A percentile compares a stretch with the other conserved stretches of the same genome.
These are phyloP conservation scores for Polymixis lichenea DNA, from an alignment of 2,888 invertebrate genomes.

Conservation along the genomic window DNA sequence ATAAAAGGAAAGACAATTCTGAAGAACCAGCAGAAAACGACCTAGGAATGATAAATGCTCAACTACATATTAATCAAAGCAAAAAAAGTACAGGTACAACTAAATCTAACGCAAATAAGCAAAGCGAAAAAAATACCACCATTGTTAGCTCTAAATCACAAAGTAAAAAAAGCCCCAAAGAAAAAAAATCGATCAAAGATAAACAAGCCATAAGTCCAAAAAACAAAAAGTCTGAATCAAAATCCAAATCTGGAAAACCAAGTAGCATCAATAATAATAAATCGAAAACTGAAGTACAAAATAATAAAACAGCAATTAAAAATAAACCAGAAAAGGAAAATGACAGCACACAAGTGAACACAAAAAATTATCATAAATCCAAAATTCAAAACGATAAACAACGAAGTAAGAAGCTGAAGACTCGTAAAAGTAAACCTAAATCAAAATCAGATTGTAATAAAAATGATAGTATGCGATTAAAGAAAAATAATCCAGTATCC, in stretches of 20 bases:
- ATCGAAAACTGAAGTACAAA: conserved; percentile 18
- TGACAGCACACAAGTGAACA: neutral
- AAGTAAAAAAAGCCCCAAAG: conserved; percentile 28
- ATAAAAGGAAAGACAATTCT: conserved; percentile 31
- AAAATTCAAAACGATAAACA: conserved; percentile 24
- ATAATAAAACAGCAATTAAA: conserved; percentile 30
- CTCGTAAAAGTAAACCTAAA: conserved; percentile 36
- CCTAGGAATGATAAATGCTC: conserved; percentile 16
- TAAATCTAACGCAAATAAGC: conserved; percentile 41
- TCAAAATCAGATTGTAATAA: conserved; percentile 12
- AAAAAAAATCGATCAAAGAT: conserved; percentile 1
- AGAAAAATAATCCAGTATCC: conserved; percentile 16
- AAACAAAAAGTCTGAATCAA: conserved; percentile 25
- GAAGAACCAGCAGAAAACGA: conserved; percentile 4
- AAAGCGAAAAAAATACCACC: conserved; percentile 26
- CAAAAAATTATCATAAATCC: conserved; percentile 16
- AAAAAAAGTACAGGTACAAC: conserved; percentile 9
- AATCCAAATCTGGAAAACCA: conserved; percentile 28
- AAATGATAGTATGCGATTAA: conserved; percentile 19
- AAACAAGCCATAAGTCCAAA: conserved; percentile 26
- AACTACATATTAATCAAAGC: conserved; percentile 15
- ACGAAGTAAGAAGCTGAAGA: conserved; percentile 33
- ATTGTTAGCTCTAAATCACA: conserved; percentile 15
- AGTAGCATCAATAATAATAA: conserved; percentile 20
- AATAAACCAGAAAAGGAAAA: conserved; percentile 22